Evolutionary conservation across 2,113 vertebrate species (phyloP).

Genomic region (Phalacrocorax pelagicus): DNA sequence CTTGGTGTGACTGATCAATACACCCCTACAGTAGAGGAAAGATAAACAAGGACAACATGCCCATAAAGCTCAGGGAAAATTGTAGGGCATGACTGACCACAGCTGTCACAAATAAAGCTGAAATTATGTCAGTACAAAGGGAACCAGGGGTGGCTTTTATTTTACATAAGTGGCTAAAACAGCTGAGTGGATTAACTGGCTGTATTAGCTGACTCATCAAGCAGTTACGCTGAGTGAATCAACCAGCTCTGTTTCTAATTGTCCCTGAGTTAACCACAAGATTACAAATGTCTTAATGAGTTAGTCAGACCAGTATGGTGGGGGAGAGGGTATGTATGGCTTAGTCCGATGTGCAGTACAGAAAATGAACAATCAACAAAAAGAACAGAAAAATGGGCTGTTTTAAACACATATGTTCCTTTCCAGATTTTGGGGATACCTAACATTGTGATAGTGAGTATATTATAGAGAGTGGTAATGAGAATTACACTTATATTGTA

Average conservation of each 20-base stretch:
- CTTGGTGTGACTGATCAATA: not conserved
- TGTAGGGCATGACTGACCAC: not conserved
- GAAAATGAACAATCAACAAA: not conserved
- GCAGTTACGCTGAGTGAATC: not conserved
- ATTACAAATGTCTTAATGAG: not conserved
- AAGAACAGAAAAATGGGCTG: not conserved
- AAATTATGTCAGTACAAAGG: not conserved
- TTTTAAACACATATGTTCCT: not conserved
- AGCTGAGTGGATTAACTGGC: not conserved
- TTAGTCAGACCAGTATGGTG: not conserved
- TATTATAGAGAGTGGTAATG: not conserved
- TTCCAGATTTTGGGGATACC: not conserved
- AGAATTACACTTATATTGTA: not conserved
- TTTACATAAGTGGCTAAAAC: not conserved
- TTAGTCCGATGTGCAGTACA: not conserved
- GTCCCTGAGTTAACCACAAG: not conserved
- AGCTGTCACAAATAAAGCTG: not conserved
- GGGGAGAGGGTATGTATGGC: not conserved
- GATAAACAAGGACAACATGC: not conserved
- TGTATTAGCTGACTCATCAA: not conserved
- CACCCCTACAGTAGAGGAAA: not conserved
- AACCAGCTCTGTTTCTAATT: not conserved
- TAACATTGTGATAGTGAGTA: not conserved
- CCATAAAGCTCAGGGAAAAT: not conserved
- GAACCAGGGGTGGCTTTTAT: fast-evolving